Percentiles rank a stretch among this genome's conserved stretches.
phyloP scores from a whole-genome alignment of 2,888 invertebrate species.

The Margaritifera margaritifera region DNA sequence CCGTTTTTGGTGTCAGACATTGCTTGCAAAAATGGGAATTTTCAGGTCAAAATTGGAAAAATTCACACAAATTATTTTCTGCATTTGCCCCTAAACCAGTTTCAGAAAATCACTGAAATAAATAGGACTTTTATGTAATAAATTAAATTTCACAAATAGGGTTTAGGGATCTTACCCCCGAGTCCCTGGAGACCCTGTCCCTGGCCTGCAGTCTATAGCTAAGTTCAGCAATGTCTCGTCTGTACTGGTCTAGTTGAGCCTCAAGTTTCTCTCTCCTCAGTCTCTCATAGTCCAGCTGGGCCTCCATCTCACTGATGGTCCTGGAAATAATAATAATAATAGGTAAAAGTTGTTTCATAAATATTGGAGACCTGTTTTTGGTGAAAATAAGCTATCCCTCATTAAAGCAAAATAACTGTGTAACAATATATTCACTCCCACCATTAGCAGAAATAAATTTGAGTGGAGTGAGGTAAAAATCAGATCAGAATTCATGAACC shows the following conservation, averaged over 20 bases:
- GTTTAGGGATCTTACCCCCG: slow-evolving; percentile 20
- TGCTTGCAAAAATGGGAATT: too few species aligned
- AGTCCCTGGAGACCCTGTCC: slow-evolving; percentile 24
- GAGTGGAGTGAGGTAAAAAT: too few species aligned
- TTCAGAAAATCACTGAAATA: background rate
- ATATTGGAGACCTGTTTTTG: too few species aligned
- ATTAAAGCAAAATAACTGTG: too few species aligned
- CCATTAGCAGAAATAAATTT: too few species aligned
- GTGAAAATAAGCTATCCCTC: too few species aligned
- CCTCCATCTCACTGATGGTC: slow-evolving; percentile 70
- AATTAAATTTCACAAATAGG: too few species aligned
- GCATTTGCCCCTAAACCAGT: background rate
- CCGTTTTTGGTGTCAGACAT: too few species aligned
- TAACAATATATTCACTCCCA: too few species aligned
- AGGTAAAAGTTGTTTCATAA: background rate
- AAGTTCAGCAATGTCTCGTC: slow-evolving; percentile 67
- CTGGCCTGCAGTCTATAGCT: slow-evolving; percentile 52
- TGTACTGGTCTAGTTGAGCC: slow-evolving; percentile 70
- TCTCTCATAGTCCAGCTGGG: slow-evolving; percentile 71
- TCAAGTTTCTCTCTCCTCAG: slow-evolving; percentile 70
- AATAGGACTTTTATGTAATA: background rate
- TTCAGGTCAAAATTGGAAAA: too few species aligned
- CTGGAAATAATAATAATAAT: slow-evolving; percentile 44
- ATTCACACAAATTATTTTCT: too few species aligned
- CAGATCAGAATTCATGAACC: too few species aligned